Percentiles rank a stretch among this genome's conserved stretches.
phyloP scores from a whole-genome alignment of 1,140 invertebrate genomes.

The Drosophila baimaii region DNA sequence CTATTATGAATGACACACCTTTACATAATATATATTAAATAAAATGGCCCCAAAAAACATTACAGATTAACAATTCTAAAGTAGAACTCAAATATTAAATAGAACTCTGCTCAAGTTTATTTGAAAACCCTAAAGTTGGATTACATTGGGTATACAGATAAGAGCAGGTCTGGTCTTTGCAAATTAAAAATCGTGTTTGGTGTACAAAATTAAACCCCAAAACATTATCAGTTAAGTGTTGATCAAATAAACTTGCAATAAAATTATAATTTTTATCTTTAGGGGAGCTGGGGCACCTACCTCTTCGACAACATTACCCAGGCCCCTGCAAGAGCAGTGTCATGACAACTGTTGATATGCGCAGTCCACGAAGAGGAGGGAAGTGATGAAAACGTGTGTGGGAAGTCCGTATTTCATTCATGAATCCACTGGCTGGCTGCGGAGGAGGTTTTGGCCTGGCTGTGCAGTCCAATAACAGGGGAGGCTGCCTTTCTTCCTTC shows the following conservation, averaged over 20 bases:
- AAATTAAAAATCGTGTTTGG: constrained; percentile 9
- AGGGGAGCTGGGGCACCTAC: not conserved
- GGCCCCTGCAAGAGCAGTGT: constrained; percentile 9
- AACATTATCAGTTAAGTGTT: constrained; percentile 24
- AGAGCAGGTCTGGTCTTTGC: not conserved
- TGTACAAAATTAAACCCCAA: not conserved
- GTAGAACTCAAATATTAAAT: not conserved
- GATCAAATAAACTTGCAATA: constrained; percentile 10
- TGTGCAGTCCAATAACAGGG: constrained; percentile 28
- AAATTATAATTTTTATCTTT: constrained; percentile 1
- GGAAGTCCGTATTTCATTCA: constrained; percentile 62
- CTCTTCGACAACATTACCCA: too few species aligned
- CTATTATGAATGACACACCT: not conserved
- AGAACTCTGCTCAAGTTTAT: not conserved
- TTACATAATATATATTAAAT: not conserved
- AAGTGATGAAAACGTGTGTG: not conserved
- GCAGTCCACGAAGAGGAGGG: not conserved
- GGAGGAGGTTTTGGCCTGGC: constrained; percentile 31
- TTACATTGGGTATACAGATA: constrained; percentile 1
- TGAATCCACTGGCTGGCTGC: constrained; percentile 31
- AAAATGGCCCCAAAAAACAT: not conserved
- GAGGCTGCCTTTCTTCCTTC: constrained; percentile 9
- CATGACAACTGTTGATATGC: constrained; percentile 76
- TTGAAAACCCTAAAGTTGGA: not conserved
- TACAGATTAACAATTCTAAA: not conserved